Base-by-base conservation (phyloP, 2,113 vertebrate genomes). In the Oriolus oriolus region DNA sequence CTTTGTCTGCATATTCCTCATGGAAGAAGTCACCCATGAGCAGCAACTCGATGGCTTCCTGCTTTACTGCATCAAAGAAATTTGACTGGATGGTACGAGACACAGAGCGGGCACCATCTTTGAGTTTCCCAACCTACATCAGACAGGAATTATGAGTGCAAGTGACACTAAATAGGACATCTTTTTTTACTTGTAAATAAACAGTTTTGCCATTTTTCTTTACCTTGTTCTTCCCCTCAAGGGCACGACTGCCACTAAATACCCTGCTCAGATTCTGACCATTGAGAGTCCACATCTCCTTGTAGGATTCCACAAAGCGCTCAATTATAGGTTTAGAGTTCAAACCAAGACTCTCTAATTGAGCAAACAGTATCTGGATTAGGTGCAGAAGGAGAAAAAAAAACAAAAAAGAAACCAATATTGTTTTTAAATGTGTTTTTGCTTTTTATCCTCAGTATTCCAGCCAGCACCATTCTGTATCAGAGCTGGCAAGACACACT, bases 191-290 rank as follows among this genome's bases (percentile, higher is more conserved):
- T 65, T 59, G 33, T 44, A 35, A 91, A 92, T 68, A 69, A 89
- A 60, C 21, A 64, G 28, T 27, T 95, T 33, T 73, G 41, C 21
- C 27, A n/a, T 24, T 69, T 19, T 74, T 28, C 35, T 91, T 89
- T 97, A 98, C 98, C 98, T 98, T 98, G 76, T 98, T 97, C 93
- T 98, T 98, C 19, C 98, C 98, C 74, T 98, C 98, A 47, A 98
- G 82, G 64, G 98, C 98, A 87, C 98, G 97, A 92, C 83, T 98
- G 83, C 98, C 98, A 13, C 98, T 98, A 93, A 98, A 98, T 39
- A 98, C 98, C 95, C 97, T 98, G 95, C 98, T 98, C 44, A 98
- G 90, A 79, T 97, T 98, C 73, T 98, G 98, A 66, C 98, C 98
- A 3, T 98, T 98, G 70, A 98, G 94, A 59, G 96, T 96, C 98